Evolutionary conservation across 2,797 vertebrate species (phyloP), one percentile per base, ranked within the genome.

Genomic region (Spatula clypeata): DNA sequence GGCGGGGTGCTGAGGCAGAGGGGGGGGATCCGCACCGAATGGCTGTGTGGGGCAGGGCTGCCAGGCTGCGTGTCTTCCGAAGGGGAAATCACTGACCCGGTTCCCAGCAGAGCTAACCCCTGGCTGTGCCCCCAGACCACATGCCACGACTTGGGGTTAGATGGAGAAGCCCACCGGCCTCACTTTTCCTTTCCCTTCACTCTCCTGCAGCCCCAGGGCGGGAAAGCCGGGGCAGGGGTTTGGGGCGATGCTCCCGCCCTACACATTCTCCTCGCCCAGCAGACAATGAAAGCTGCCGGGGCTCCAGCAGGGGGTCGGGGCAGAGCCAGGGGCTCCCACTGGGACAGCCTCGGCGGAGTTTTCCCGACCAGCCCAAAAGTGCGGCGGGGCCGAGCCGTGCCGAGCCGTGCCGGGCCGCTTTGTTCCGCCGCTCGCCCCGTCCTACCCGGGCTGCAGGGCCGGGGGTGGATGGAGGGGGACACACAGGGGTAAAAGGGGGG

Each of bases 211-310:
- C 13, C 12, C 21, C 67, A 11, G 70, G 32, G 24, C 27, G 19
- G 21, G 51, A 12, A 79, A 2, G 2, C 40, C 29, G 16, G 12
- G 21, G 45, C 45, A 32, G 23, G 27, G 67, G 64, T 58, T 83
- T 53, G 11, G 24, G 70, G 57, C 6, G 34, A 51, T 40, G 19
- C 55, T 76, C 42, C 79, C 24, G 55, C 67, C 60, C 53, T 42
- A 64, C 60, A 40, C 76, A 31, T 69, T 51, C 82, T 91, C 75
- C 83, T 72, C 57, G 72, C 67, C 83, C 58, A 70, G 60, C 23
- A 80, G 65, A 94, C 90, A 93, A 90, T 95, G 95, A 86, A 85
- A 83, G 60, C 53, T 18, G 69, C 24, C 1, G 67, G 82, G 17
- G 51, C 40, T n/a, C 38, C 9, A 16, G 38, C 53, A 13, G 27